Conservation (phyloP, 2,797 vertebrate genomes). For the Coregonus ussuriensis region DNA sequence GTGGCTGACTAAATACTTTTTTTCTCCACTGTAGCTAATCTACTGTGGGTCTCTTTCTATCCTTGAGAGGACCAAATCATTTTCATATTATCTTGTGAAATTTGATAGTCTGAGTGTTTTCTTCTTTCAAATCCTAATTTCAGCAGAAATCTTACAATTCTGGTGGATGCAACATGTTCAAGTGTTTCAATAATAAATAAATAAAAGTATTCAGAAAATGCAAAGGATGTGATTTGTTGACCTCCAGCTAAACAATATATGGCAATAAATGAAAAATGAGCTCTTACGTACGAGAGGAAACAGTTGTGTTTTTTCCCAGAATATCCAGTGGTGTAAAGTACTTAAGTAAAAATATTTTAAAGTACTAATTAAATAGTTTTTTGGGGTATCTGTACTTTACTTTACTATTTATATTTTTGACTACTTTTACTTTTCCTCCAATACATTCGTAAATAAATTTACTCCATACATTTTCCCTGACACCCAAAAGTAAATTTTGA, state of each 20-base stretch:
- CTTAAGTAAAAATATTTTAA: too few relatives aligned
- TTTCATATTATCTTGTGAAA: neutral
- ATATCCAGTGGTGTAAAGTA: neutral
- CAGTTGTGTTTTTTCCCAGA: neutral
- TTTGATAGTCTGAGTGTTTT: neutral
- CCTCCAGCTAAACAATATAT: neutral
- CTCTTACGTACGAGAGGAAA: neutral
- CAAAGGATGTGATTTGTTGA: neutral
- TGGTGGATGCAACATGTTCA: neutral
- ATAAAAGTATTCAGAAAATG: neutral
- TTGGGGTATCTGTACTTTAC: too few relatives aligned
- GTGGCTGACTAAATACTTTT: too few relatives aligned
- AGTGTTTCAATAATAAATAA: too few relatives aligned
- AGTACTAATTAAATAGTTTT: too few relatives aligned
- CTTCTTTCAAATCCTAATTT: neutral
- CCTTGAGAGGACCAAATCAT: too few relatives aligned
- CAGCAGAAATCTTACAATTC: neutral
- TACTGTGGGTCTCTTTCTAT: neutral
- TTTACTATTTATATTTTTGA: too few relatives aligned
- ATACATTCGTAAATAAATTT: too few relatives aligned
- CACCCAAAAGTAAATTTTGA: too few relatives aligned
- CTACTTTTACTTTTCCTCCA: too few relatives aligned
- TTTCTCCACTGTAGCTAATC: too few relatives aligned
- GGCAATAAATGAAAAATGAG: neutral
- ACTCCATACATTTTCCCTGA: too few relatives aligned